Conservation (phyloP, 1,140 invertebrate species). For the Papilio polytes region DNA sequence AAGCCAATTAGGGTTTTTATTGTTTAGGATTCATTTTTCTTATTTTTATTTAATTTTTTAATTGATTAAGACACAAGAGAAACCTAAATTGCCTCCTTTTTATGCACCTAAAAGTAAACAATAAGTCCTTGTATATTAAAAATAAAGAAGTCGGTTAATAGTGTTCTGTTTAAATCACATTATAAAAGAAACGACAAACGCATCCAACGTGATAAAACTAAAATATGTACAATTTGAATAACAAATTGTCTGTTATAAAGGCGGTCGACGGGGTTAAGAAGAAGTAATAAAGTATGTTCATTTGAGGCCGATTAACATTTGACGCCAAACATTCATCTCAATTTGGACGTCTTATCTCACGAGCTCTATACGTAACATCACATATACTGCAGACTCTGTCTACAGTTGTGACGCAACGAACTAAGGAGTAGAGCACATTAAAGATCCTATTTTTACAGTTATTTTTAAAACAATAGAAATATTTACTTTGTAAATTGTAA, state of each 20-base stretch:
- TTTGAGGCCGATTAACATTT: slow-evolving; percentile 14
- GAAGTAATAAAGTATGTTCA: neutral
- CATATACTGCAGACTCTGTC: neutral
- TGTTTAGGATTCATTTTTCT: too few relatives aligned
- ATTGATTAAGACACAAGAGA: too few relatives aligned
- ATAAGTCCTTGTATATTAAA: too few relatives aligned
- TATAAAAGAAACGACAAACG: neutral
- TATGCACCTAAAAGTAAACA: too few relatives aligned
- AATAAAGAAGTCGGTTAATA: too few relatives aligned
- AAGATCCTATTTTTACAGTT: too few relatives aligned
- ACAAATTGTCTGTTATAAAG: neutral
- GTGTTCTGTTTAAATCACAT: too few relatives aligned
- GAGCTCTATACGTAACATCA: slow-evolving; percentile 25
- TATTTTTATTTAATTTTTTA: too few relatives aligned
- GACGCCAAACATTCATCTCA: slow-evolving; percentile 29
- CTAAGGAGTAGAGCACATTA: neutral
- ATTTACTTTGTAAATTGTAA: too few relatives aligned
- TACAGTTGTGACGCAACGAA: slow-evolving; percentile 13
- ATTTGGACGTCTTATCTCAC: slow-evolving; percentile 34
- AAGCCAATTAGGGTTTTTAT: neutral
- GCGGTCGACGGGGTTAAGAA: neutral
- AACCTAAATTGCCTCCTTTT: too few relatives aligned
- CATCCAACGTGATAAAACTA: neutral
- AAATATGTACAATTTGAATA: neutral
- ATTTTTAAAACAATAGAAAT: too few relatives aligned